These are phyloP conservation scores for Spodoptera litura DNA, from an alignment of 1,140 invertebrate genomes.

Conservation along the genomic window DNA sequence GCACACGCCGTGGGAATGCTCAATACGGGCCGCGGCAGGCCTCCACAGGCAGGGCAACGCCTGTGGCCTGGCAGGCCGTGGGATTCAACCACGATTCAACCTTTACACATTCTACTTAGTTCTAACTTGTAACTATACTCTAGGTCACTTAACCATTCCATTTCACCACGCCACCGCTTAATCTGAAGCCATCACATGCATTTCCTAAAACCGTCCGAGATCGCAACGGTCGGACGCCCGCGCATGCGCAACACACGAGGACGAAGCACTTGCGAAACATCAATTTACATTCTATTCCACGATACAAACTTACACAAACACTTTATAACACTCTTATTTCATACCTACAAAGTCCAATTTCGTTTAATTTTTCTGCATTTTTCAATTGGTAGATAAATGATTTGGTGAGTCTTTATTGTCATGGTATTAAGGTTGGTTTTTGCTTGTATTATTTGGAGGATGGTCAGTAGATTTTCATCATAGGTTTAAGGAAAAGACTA, in stretches of 20 bases:
- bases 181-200: conserved; percentile 19
- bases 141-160: not conserved
- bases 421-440: not conserved
- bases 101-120: too few relatives aligned
- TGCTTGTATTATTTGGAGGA: not conserved
- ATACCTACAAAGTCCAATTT: not conserved
- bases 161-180: conserved; percentile 4
- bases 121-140: too few relatives aligned
- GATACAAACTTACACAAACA: conserved; percentile 29
- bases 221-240: conserved; percentile 42
- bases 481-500: conserved; percentile 11
- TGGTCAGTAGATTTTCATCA: conserved; percentile 17
- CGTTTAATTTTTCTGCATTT: not conserved
- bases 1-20: too few relatives aligned
- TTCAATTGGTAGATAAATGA: too few relatives aligned
- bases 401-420: too few relatives aligned
- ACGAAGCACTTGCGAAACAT: conserved; percentile 43
- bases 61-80: too few relatives aligned
- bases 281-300: conserved; percentile 49
- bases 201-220: conserved; percentile 25
- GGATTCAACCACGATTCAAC: too few relatives aligned
- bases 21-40: too few relatives aligned
- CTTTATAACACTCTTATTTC: not conserved
- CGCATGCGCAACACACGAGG: conserved; percentile 40
- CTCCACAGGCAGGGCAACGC: too few relatives aligned